phyloP scores from a whole-genome alignment of 1,140 invertebrate genomes.

The Drosophila tropicalis region DNA sequence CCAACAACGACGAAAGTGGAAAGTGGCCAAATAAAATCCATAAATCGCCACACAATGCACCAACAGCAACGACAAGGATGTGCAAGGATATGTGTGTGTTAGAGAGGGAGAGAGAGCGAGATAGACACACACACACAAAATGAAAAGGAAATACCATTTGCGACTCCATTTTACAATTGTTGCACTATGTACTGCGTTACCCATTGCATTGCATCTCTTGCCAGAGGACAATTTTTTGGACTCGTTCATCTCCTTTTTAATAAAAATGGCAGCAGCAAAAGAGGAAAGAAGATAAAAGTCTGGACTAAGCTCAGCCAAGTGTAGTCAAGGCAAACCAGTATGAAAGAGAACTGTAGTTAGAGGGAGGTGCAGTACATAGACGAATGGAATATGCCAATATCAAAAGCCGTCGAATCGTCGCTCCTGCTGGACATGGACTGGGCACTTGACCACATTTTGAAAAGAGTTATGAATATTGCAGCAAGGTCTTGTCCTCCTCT shows the following conservation, averaged over 20 bases:
- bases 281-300: slow-evolving; percentile 26
- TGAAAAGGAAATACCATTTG: slow-evolving; percentile 65
- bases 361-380: neutral
- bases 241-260: slow-evolving; percentile 76
- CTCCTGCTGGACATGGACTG: slow-evolving; percentile 13
- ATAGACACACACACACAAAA: slow-evolving; percentile 11
- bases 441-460: slow-evolving; percentile 79
- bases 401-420: slow-evolving; percentile 53
- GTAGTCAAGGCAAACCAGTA: slow-evolving; percentile 36
- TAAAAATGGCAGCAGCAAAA: slow-evolving; percentile 43
- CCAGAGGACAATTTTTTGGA: slow-evolving; percentile 62
- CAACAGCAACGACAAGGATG: slow-evolving; percentile 23
- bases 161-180: slow-evolving; percentile 54
- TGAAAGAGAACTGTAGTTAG: neutral
- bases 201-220: slow-evolving; percentile 45
- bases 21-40: slow-evolving; percentile 79
- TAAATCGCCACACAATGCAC: slow-evolving; percentile 76
- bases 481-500: slow-evolving; percentile 39
- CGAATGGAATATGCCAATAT: slow-evolving; percentile 36
- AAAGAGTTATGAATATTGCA: slow-evolving; percentile 81
- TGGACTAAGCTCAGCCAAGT: slow-evolving; percentile 49
- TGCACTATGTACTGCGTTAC: slow-evolving; percentile 2
- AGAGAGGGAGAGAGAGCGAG: neutral
- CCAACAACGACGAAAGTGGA: slow-evolving; percentile 61
- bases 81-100: slow-evolving; percentile 23